Evolutionary conservation across 1,140 invertebrate genomes (phyloP).

Genomic region (Drosophila takahashii): DNA sequence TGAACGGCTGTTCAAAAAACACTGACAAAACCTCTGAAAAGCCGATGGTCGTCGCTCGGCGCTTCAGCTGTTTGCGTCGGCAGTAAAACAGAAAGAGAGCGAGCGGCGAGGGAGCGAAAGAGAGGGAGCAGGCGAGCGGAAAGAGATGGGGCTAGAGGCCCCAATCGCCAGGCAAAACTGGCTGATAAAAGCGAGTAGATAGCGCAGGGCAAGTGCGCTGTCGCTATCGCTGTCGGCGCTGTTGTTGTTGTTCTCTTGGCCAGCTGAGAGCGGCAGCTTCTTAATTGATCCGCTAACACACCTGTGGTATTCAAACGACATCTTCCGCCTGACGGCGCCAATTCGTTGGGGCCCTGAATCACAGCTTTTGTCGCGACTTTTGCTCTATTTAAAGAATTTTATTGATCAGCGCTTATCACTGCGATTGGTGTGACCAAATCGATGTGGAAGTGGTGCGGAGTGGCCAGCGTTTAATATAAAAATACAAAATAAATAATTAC

Average conservation of each 20-base stretch:
- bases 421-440: background rate
- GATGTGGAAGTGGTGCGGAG: background rate
- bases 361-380: constrained; percentile 7
- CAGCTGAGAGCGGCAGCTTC: constrained; percentile 23
- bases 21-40: constrained; percentile 50
- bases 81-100: constrained; percentile 2
- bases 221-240: background rate
- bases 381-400: background rate
- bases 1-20: constrained; percentile 69
- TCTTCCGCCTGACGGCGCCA: constrained; percentile 18
- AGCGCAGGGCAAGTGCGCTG: constrained; percentile 31
- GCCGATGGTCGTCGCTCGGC: constrained; percentile 23
- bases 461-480: background rate
- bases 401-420: constrained; percentile 18
- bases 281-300: constrained; percentile 17
- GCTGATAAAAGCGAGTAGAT: constrained; percentile 42
- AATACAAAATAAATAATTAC: background rate
- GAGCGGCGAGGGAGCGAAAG: background rate
- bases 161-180: constrained; percentile 15
- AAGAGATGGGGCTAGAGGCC: constrained; percentile 6
- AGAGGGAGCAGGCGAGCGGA: background rate
- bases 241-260: constrained; percentile 4
- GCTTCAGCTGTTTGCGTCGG: constrained; percentile 43
- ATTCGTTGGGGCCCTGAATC: constrained; percentile 15
- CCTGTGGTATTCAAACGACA: constrained; percentile 3